phyloP scores from a whole-genome alignment of 2,888 invertebrate genomes.

The Orthosia cruda region DNA sequence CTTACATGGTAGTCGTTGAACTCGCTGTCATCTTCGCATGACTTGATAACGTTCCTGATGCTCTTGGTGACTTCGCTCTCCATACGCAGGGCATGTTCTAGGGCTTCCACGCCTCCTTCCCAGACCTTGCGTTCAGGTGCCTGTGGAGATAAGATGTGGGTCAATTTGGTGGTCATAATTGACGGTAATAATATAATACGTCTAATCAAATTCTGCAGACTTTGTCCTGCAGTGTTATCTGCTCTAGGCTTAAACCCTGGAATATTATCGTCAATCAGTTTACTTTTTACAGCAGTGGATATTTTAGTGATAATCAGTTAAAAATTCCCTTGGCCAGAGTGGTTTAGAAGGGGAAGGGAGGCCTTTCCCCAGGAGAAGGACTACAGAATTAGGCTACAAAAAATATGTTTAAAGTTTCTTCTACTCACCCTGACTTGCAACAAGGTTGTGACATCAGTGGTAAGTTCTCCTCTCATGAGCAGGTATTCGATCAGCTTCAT shows the following conservation, averaged over 20 bases:
- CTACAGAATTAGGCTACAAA: no score
- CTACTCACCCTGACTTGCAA: constrained; percentile 90
- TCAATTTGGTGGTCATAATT: background rate
- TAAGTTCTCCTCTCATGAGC: constrained; percentile 96
- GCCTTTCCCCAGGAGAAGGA: no score
- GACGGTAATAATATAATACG: no score
- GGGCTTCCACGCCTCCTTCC: constrained; percentile 93
- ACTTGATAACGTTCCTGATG: constrained; percentile 94
- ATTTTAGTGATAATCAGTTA: background rate
- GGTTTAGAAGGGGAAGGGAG: no score
- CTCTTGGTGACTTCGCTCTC: constrained; percentile 95
- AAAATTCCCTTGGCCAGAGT: no score
- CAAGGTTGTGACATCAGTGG: constrained; percentile 92
- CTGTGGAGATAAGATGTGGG: constrained; percentile 70
- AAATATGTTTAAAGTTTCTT: background rate
- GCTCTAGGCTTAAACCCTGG: no score
- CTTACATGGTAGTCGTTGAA: constrained; percentile 97
- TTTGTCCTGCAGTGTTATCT: no score
- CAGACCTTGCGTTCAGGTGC: constrained; percentile 89
- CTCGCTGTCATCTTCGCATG: constrained; percentile 92
- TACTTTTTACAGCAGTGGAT: no score
- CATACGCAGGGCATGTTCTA: constrained; percentile 95
- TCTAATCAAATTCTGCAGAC: background rate
- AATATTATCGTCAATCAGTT: no score
- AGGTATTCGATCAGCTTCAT: constrained; percentile 97